phyloP scores from a whole-genome alignment of 2,888 invertebrate species.

The Eledone cirrhosa region DNA sequence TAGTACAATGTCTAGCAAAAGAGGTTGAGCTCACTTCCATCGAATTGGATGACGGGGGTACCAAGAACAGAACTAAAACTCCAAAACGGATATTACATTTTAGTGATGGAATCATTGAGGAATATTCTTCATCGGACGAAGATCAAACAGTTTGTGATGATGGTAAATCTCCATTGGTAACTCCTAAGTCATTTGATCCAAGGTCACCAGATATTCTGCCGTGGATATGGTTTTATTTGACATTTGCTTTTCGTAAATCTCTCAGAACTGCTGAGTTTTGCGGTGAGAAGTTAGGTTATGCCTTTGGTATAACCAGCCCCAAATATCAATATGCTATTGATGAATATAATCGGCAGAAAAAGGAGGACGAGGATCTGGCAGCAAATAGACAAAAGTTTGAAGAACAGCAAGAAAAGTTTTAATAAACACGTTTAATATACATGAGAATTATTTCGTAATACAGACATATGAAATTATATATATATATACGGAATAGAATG shows the following conservation, averaged over 20 bases:
- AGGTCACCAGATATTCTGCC: background rate
- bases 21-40: background rate
- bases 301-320: background rate
- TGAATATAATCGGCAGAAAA: background rate
- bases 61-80: background rate
- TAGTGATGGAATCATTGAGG: background rate
- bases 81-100: constrained; percentile 9
- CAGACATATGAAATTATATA: too few relatives aligned
- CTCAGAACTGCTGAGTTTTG: background rate
- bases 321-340: background rate
- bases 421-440: too few relatives aligned
- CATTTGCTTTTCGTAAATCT: background rate
- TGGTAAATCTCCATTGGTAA: background rate
- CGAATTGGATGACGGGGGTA: background rate
- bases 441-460: too few relatives aligned
- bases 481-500: too few relatives aligned
- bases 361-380: background rate
- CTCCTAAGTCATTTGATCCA: background rate
- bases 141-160: background rate
- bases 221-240: background rate
- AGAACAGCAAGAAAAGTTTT: background rate
- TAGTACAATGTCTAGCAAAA: background rate
- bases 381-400: background rate
- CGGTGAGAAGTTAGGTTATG: background rate
- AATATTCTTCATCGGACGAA: background rate